These are phyloP conservation scores for Coenobita brevimanus DNA, from an alignment of 1,140 invertebrate genomes.

Conservation along the genomic window DNA sequence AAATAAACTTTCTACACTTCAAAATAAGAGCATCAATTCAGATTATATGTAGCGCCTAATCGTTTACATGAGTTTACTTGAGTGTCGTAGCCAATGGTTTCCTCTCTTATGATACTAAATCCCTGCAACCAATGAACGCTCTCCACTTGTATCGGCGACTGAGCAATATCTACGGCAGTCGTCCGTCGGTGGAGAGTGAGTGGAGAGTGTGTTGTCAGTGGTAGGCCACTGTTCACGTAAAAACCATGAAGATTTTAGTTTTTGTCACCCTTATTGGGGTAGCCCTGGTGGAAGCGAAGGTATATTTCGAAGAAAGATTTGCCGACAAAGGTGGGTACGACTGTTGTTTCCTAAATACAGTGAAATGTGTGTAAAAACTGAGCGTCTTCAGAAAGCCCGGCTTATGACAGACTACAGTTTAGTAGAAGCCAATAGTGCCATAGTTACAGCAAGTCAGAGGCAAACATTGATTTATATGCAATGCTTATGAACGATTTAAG, in stretches of 20 bases:
- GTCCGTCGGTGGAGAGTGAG: constrained; percentile 28
- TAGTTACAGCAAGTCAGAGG: too few species aligned
- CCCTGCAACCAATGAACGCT: constrained; percentile 67
- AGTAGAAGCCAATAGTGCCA: too few species aligned
- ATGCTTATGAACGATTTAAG: too few species aligned
- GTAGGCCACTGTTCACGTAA: background rate
- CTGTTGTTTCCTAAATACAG: background rate
- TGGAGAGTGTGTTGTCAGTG: background rate
- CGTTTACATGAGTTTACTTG: too few species aligned
- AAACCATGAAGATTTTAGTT: constrained; percentile 43
- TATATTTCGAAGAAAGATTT: constrained; percentile 62
- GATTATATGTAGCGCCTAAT: too few species aligned
- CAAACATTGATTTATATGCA: too few species aligned
- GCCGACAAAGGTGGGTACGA: constrained; percentile 20
- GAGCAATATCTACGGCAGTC: constrained; percentile 56
- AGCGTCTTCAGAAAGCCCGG: constrained; percentile 3
- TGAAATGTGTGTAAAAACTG: too few species aligned
- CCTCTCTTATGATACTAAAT: constrained; percentile 8
- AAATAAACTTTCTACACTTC: too few species aligned
- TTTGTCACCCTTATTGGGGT: constrained; percentile 39
- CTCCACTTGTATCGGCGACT: constrained; percentile 66
- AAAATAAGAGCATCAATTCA: too few species aligned
- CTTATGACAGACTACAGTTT: background rate
- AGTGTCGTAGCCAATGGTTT: background rate
- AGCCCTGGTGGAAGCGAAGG: constrained; percentile 40